phyloP scores from a whole-genome alignment of 2,797 vertebrate genomes.

The Adrianichthys oophorus region DNA sequence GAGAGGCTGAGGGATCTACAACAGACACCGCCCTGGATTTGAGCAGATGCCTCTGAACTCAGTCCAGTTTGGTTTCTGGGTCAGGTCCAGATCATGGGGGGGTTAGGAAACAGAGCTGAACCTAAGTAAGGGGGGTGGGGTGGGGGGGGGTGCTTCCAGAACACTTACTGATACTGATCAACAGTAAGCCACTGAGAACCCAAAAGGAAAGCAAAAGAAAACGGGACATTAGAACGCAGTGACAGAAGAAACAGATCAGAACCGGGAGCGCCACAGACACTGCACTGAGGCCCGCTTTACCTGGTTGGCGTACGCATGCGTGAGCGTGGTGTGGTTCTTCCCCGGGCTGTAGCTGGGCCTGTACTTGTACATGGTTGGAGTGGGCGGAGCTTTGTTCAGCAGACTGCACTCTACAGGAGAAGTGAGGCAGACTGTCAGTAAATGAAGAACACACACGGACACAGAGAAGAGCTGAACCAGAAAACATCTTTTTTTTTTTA shows the following conservation, averaged over 20 bases:
- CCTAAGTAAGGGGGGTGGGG: constrained; percentile 4
- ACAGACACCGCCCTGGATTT: constrained; percentile 13
- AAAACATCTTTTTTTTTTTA: too few species aligned
- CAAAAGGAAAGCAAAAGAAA: constrained; percentile 66
- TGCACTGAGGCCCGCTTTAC: constrained; percentile 48
- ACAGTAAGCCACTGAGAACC: constrained; percentile 81
- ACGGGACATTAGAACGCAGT: constrained; percentile 18
- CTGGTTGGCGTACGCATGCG: constrained; percentile 84
- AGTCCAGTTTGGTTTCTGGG: constrained; percentile 18
- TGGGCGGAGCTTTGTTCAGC: constrained; percentile 90
- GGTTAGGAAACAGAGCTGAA: constrained; percentile 10
- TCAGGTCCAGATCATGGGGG: constrained; percentile 27
- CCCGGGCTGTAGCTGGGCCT: constrained; percentile 88
- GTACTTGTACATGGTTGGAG: constrained; percentile 97
- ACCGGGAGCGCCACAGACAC: too few species aligned
- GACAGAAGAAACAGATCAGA: constrained; percentile 8
- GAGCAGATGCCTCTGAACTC: too few species aligned
- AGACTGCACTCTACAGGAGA: constrained; percentile 83
- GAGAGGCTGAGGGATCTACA: background rate
- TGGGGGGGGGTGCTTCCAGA: constrained; percentile 40
- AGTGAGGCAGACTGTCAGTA: background rate
- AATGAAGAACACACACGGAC: background rate
- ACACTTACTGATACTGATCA: constrained; percentile 83
- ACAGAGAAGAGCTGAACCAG: background rate
- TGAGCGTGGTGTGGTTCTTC: constrained; percentile 86